Percentiles rank a stretch among this genome's conserved stretches.
phyloP scores from a whole-genome alignment of 2,797 vertebrate species.

The Octomys mimax region DNA sequence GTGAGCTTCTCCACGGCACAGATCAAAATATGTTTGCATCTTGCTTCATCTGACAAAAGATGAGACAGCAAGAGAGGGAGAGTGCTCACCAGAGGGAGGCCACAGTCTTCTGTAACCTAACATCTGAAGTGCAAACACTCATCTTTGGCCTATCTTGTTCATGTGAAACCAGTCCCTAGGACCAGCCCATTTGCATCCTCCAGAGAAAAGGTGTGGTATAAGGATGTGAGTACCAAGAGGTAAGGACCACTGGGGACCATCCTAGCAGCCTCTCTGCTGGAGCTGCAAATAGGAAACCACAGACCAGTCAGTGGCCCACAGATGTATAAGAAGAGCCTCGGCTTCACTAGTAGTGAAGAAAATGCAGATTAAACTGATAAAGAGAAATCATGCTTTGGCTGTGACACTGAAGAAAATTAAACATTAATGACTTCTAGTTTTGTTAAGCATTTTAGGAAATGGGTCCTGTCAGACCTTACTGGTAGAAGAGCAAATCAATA shows the following conservation, averaged over 20 bases:
- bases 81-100: background rate
- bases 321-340: background rate
- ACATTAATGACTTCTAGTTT: constrained; percentile 26
- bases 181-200: background rate
- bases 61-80: background rate
- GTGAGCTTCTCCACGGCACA: background rate
- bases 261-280: background rate
- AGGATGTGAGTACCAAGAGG: background rate
- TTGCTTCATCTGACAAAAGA: background rate
- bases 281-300: background rate
- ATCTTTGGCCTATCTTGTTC: background rate
- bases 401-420: background rate
- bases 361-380: background rate
- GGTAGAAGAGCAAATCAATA: background rate
- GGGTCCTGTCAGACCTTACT: background rate
- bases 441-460: background rate
- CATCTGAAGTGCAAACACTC: background rate
- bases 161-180: background rate
- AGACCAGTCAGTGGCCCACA: background rate
- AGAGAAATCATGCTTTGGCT: background rate
- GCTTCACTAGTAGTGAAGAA: background rate
- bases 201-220: background rate
- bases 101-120: background rate
- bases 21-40: background rate
- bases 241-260: background rate